Base-by-base conservation (phyloP, 2,888 invertebrate genomes). In the Dolomedes plantarius region DNA sequence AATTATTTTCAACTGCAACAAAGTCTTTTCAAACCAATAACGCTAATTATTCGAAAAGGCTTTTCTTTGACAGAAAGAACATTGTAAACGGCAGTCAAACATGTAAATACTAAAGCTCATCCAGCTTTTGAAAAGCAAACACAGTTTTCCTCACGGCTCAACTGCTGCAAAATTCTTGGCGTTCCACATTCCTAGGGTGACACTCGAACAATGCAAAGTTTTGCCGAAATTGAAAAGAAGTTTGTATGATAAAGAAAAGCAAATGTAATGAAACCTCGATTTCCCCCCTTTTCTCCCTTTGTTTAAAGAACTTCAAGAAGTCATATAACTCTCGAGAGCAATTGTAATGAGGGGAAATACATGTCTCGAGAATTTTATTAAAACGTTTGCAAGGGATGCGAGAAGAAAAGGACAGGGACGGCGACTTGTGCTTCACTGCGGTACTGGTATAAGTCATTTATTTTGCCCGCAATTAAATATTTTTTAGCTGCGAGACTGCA, bases 201-300 rank as follows among this genome's bases (percentile, higher is more conserved):
- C 56, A 56, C 56, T 56, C 5, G 3, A 56, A 56, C 56, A 56
- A 56, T 56, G 56, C 56, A 56, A 56, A 56, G 56, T 56, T 56
- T 23, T 23, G 56, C 56, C 3, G 56, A 56, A 56, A 56, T 56
- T 56, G 56, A 56, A 56, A n/a, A 56, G 56, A 56, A 56, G 56
- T 23, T 56, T 56, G 56, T 56, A 56, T 56, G 23, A 56, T 28
- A 65, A 31, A 65, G 31, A 68, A 39, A 68, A 68, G 11, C 36
- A 68, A 36, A 68, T 36, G 23, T 39, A 32, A 68, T 68, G 39
- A 36, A 69, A 39, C 27, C 27, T 39, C 69, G 0, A 9, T 65
- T n/a, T n/a, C n/a, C n/a, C n/a, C 69, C 32, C 39, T 13, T 69
- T 69, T 39, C 69, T 41, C n/a, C 69, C 28, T 69, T 69, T 69